These are phyloP conservation scores for Matsumurasca onukii DNA, from an alignment of 1,140 invertebrate genomes.

Conservation along the genomic window DNA sequence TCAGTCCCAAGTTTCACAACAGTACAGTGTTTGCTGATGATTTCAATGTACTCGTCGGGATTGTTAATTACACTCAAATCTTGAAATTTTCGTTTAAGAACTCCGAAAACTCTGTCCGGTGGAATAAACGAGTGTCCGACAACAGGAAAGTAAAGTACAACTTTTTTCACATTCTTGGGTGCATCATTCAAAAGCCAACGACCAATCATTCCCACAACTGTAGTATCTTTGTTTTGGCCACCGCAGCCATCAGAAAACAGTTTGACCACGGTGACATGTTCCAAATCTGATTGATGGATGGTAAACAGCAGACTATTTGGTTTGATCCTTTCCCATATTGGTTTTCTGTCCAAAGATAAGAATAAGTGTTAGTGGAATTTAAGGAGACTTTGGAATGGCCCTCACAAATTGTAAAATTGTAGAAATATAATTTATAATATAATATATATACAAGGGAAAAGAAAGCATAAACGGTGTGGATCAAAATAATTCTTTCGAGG, in stretches of 20 bases:
- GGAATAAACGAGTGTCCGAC: slow-evolving; percentile 44
- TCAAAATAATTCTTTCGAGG: no score
- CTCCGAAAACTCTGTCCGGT: slow-evolving; percentile 44
- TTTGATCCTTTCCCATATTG: slow-evolving; percentile 43
- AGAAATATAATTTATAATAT: slow-evolving; percentile 45
- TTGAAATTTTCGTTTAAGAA: slow-evolving; percentile 41
- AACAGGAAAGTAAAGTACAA: slow-evolving; percentile 36
- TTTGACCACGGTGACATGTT: slow-evolving; percentile 24
- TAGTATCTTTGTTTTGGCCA: slow-evolving; percentile 17
- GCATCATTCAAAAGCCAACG: slow-evolving; percentile 14
- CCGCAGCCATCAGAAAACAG: slow-evolving; percentile 32
- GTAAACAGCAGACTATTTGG: slow-evolving; percentile 43
- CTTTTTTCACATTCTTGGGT: slow-evolving; percentile 6
- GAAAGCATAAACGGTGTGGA: no score
- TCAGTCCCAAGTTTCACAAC: slow-evolving; percentile 7
- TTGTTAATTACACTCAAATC: slow-evolving; percentile 37
- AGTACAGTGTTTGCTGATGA: slow-evolving; percentile 4
- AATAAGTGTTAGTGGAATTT: slow-evolving; percentile 41
- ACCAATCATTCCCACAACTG: slow-evolving; percentile 10
- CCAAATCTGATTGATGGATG: slow-evolving; percentile 31
- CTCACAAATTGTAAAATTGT: slow-evolving; percentile 45
- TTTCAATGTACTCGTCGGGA: slow-evolving; percentile 30
- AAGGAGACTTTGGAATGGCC: slow-evolving; percentile 38
- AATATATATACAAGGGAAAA: no score
- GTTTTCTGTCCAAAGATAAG: slow-evolving; percentile 43